Evolutionary conservation across 2,888 invertebrate species (phyloP).

Genomic region (Bugulina stolonifera): DNA sequence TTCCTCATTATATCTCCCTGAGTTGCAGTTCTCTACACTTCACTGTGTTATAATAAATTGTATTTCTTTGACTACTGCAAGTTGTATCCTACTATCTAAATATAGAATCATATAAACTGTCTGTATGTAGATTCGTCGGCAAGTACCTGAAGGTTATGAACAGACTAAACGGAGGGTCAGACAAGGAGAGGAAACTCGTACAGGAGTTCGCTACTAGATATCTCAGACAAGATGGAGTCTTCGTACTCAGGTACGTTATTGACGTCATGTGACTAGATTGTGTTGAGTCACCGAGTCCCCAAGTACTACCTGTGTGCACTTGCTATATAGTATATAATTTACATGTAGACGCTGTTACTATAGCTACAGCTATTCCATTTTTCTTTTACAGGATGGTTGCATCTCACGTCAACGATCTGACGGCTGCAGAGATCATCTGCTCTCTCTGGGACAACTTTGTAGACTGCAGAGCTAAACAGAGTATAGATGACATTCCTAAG

Average conservation of each 20-base stretch:
- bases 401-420: slow-evolving; percentile 24
- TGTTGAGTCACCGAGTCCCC: too few relatives aligned
- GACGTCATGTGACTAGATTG: too few relatives aligned
- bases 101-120: too few relatives aligned
- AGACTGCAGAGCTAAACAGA: background rate
- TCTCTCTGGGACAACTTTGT: slow-evolving; percentile 28
- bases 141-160: slow-evolving; percentile 55
- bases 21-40: too few relatives aligned
- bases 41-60: too few relatives aligned
- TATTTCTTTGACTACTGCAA: too few relatives aligned
- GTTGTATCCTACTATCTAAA: too few relatives aligned
- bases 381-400: slow-evolving; percentile 18
- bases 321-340: too few relatives aligned
- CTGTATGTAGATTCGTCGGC: slow-evolving; percentile 53
- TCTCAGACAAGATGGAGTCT: slow-evolving; percentile 50
- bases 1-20: too few relatives aligned
- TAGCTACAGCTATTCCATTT: too few relatives aligned
- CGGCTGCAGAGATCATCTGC: slow-evolving; percentile 26
- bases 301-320: too few relatives aligned
- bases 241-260: slow-evolving; percentile 39
- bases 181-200: slow-evolving; percentile 47
- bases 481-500: background rate
- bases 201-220: slow-evolving; percentile 49
- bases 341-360: too few relatives aligned
- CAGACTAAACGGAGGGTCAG: slow-evolving; percentile 41